Base-by-base conservation (phyloP, 1,140 invertebrate genomes). In the Uloborus diversus region DNA sequence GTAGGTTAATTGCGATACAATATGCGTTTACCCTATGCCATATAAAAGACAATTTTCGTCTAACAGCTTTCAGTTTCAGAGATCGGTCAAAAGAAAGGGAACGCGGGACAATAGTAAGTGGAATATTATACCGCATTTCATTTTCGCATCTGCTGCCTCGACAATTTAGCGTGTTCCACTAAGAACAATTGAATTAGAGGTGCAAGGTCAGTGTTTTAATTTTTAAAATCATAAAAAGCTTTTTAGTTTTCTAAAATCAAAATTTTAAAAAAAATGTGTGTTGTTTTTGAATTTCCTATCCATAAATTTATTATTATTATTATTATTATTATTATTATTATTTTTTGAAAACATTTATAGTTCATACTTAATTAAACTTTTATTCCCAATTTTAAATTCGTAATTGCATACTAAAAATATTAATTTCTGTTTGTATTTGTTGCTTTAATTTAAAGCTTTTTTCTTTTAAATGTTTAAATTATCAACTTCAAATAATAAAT, bases 11-110 rank as follows among this genome's bases (percentile, higher is more conserved):
- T 75, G 71, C 37, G 14, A 33, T 64, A 28, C 37, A 57, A 20
- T 64, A 64, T 64, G 71, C 71, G 35, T 75, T 75, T 75, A 75
- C 35, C 33, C 59, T 37, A 49, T 20, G 27, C 20, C 37, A 35
- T 75, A 75, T 75, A 75, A 75, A 75, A 75, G 71, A 75, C 71
- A 75, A 62, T 75, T 75, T 75, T 47, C 33, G 25, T 35, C 35
- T 35, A 70, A 53, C 30, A 30, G 27, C 59, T 51, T 47, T 75
- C 71, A 75, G 71, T 75, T 75, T 75, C 71, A 35, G 35, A 32
- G 27, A 49, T 33, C 27, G n/a, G 56, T 64, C 28, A 7, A 33
- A 33, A 59, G 27, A 75, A 75, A 23, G 27, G 20, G 30, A 51
- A 51, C 37, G 7, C 30, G 25, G 27, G 71, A 75, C 71, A 75